These are phyloP conservation scores for Anthophora plumipes DNA, from an alignment of 2,888 invertebrate genomes.

Conservation along the genomic window DNA sequence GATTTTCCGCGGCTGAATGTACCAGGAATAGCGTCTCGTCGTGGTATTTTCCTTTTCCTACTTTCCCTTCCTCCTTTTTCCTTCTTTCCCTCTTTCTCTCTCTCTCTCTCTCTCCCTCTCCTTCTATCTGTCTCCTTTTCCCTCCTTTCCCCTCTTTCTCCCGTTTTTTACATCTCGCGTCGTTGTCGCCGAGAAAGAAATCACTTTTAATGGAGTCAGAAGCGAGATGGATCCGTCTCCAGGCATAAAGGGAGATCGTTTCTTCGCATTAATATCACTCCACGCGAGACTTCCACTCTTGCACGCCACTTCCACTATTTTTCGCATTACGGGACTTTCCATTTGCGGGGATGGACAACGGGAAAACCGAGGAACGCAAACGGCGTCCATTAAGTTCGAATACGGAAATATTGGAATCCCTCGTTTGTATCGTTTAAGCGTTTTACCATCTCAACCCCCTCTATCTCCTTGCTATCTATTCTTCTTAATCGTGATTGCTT, in stretches of 20 bases:
- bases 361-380: constrained; percentile 56
- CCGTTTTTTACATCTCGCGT: neutral
- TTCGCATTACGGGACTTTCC: constrained; percentile 65
- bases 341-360: constrained; percentile 55
- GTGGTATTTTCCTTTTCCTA: constrained; percentile 21
- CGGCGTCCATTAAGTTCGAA: constrained; percentile 62
- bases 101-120: too few relatives aligned
- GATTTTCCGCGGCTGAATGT: constrained; percentile 40
- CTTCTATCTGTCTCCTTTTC: neutral
- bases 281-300: constrained; percentile 56
- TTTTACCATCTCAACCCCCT: neutral
- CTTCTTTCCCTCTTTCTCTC: neutral
- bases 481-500: neutral
- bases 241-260: constrained; percentile 67
- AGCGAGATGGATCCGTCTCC: constrained; percentile 51
- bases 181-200: constrained; percentile 46
- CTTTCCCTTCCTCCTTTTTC: neutral
- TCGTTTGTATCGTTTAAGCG: constrained; percentile 46
- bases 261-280: constrained; percentile 71
- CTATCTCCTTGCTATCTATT: neutral
- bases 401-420: constrained; percentile 66
- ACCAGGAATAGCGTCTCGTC: constrained; percentile 27
- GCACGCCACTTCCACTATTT: constrained; percentile 59
- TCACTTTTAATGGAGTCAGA: constrained; percentile 66
- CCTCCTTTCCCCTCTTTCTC: neutral